These are phyloP conservation scores for Eupeodes latifasciatus DNA, from an alignment of 2,888 invertebrate species.

Conservation along the genomic window DNA sequence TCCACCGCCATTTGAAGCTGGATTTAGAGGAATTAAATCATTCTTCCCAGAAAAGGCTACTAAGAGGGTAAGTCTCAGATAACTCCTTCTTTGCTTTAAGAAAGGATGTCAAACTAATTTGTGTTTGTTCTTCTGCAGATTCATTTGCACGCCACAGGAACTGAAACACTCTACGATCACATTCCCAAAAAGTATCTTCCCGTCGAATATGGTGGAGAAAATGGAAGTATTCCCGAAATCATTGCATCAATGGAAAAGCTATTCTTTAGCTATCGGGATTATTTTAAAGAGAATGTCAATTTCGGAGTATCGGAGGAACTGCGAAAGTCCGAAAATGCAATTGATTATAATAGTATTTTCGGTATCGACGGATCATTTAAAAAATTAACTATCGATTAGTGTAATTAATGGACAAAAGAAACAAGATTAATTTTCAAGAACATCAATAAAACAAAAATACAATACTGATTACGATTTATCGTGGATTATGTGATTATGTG, in stretches of 20 bases:
- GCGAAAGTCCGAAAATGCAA: slow-evolving; percentile 77
- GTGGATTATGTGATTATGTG: not conserved
- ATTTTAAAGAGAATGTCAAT: slow-evolving; percentile 80
- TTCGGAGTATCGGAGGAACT: slow-evolving; percentile 81
- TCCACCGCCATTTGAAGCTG: slow-evolving; percentile 86
- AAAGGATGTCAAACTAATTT: not conserved
- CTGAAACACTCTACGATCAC: slow-evolving; percentile 86
- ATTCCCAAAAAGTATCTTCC: slow-evolving; percentile 87
- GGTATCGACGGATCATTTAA: slow-evolving; percentile 83
- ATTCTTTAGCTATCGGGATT: slow-evolving; percentile 73
- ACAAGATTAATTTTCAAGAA: not conserved
- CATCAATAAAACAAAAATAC: not conserved
- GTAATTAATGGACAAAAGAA: not conserved
- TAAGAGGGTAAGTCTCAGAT: slow-evolving; percentile 85
- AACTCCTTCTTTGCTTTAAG: too few species aligned
- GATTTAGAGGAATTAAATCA: slow-evolving; percentile 86
- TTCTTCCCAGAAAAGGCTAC: slow-evolving; percentile 88
- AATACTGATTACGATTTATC: slow-evolving; percentile 18
- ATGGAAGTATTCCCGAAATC: slow-evolving; percentile 83
- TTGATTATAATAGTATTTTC: slow-evolving; percentile 79
- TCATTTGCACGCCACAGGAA: slow-evolving; percentile 85
- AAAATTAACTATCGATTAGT: slow-evolving; percentile 82
- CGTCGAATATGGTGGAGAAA: slow-evolving; percentile 88
- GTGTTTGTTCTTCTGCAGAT: slow-evolving; percentile 83
- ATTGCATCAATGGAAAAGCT: slow-evolving; percentile 50